A percentile compares a stretch with the other conserved stretches of the same genome.
These are phyloP conservation scores for Dynastes grantii DNA, from an alignment of 2,888 invertebrate genomes.

Conservation along the genomic window DNA sequence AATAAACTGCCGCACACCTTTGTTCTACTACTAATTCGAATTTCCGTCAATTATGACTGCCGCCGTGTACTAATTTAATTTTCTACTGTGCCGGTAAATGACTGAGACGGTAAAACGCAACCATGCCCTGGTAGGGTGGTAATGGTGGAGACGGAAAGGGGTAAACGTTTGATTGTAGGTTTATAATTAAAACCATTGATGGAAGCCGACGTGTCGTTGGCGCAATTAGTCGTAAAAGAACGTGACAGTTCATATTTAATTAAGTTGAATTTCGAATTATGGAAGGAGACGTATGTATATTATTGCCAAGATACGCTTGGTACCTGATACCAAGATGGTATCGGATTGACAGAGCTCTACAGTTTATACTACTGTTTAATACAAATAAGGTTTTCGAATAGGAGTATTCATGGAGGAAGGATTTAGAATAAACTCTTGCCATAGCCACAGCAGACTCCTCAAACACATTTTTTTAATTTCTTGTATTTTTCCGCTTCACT, in stretches of 20 bases:
- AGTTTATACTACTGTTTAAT: no score
- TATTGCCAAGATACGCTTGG: no score
- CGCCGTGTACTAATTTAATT: conserved; percentile 48
- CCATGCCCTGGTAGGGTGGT: conserved; percentile 9
- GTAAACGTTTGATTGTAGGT: conserved; percentile 32
- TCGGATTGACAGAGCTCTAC: no score
- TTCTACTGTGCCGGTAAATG: conserved; percentile 44
- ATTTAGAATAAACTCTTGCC: no score
- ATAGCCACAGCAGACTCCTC: no score
- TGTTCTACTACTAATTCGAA: conserved; percentile 42
- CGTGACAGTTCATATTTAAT: conserved; percentile 38
- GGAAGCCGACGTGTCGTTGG: conserved; percentile 12
- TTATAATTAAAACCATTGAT: conserved; percentile 44
- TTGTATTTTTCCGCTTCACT: no score
- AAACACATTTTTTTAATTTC: no score
- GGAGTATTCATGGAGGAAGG: no score
- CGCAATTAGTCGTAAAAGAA: conserved; percentile 33
- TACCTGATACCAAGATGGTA: no score
- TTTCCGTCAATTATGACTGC: conserved; percentile 50
- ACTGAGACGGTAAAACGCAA: conserved; percentile 39
- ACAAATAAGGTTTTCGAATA: no score
- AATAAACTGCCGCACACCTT: conserved; percentile 36
- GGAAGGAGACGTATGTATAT: no score
- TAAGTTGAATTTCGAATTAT: conserved; percentile 7
- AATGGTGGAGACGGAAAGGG: neutral